These are phyloP conservation scores for Vombatus ursinus DNA, from an alignment of 2,113 vertebrate species.

Conservation along the genomic window DNA sequence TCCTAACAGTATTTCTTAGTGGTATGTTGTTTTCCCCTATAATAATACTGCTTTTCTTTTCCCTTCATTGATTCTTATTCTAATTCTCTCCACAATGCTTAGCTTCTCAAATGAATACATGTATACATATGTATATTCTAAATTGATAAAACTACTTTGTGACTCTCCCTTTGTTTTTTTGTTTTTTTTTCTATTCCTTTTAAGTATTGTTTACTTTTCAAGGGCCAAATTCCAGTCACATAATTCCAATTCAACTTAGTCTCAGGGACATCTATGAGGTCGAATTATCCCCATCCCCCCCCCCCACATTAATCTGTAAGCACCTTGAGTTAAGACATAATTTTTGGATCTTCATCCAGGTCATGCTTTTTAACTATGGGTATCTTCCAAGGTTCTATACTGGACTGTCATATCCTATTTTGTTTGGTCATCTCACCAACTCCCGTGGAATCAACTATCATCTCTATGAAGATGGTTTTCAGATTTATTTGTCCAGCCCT, in stretches of 20 bases:
- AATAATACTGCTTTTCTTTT: not conserved
- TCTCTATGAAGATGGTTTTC: not conserved
- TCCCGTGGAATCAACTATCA: not conserved
- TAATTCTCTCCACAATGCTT: not conserved
- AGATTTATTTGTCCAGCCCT: not conserved
- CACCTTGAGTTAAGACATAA: too few species aligned
- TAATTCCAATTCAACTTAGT: too few species aligned
- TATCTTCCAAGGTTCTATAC: too few species aligned
- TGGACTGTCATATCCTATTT: not conserved
- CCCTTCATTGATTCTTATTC: not conserved
- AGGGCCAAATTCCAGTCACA: too few species aligned
- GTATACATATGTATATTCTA: not conserved
- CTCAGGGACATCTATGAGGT: too few species aligned
- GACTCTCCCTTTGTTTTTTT: too few species aligned
- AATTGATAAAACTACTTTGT: not conserved
- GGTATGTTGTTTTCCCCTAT: not conserved
- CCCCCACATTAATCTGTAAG: too few species aligned
- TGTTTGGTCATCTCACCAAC: not conserved
- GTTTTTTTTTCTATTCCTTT: too few species aligned
- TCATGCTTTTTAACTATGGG: too few species aligned
- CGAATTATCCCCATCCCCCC: too few species aligned
- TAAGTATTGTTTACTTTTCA: too few species aligned
- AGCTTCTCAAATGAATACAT: not conserved
- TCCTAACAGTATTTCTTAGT: not conserved
- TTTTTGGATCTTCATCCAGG: too few species aligned